Evolutionary conservation across 2,888 invertebrate genomes (phyloP), one percentile per base, ranked within the genome.

Genomic region (Caenorhabditis afra): DNA sequence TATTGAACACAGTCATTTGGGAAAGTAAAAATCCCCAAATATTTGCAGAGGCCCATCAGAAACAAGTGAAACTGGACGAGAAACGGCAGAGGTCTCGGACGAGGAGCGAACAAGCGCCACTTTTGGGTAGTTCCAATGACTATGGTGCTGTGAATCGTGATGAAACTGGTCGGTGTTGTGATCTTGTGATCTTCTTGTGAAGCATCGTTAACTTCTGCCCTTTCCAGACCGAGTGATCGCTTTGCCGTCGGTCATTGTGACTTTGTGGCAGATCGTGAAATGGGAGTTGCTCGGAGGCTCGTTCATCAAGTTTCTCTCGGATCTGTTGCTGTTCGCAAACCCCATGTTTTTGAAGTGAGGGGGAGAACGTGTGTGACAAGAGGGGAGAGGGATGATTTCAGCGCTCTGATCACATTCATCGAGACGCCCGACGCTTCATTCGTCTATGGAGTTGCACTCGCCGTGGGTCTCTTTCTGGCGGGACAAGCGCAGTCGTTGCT

Each of bases 311-410:
- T 82, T 86, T 29, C 23, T 86, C 45, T 86, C 87, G 1, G 89
- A 89, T 65, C 50, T 88, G 50, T 70, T 90, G 35, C 82, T 84
- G 45, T 90, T 87, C 62, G 82, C 84, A 10, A 89, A 90, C 74
- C 89, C 89, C 0, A 61, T 81, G 7, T 86, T 89, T 23, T 81
- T 89, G 49, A 90, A 86, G 89, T 89, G 65, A 73, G 70, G n/a
- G 18, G 67, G 18, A 39, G n/a, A 18, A 45, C n/a, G 7, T 1
- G 22, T 5, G 29, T 5, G 20, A 0, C 12, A 1, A 23, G n/a
- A 47, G 16, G 8, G 49, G 20, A 41, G 1, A 20, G n/a, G n/a
- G n/a, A 22, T 5, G 1, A 18, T 62, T 85, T 82, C 45, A 87
- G 88, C 44, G 65, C 62, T 1, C 71, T 89, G 20, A 90, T 89